These are phyloP conservation scores for Sarcophaga peregrina DNA, from an alignment of 1,140 invertebrate genomes.

Conservation along the genomic window DNA sequence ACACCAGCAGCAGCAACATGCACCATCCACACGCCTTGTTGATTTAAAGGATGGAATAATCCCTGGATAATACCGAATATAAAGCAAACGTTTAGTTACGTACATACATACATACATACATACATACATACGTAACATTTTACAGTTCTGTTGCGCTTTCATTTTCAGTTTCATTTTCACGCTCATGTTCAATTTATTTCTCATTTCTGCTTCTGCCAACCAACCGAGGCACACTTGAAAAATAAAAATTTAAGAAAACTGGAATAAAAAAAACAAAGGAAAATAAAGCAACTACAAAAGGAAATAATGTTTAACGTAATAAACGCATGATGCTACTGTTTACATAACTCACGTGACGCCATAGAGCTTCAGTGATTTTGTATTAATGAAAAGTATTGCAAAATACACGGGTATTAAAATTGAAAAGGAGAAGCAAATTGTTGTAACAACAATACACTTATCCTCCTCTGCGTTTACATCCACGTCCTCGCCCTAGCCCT, in stretches of 20 bases:
- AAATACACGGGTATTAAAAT: neutral
- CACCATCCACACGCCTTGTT: constrained; percentile 25
- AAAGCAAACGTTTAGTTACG: constrained; percentile 8
- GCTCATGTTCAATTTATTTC: neutral
- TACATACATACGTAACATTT: neutral
- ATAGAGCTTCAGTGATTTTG: constrained; percentile 47
- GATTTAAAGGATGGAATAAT: constrained; percentile 42
- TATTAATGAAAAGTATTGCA: constrained; percentile 55
- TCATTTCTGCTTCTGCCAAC: neutral
- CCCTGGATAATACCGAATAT: constrained; percentile 44
- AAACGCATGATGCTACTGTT: constrained; percentile 53
- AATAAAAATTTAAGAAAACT: constrained; percentile 30
- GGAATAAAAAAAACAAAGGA: neutral
- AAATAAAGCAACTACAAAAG: constrained; percentile 17
- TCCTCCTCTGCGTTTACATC: no score
- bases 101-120: no score
- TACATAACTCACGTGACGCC: constrained; percentile 59
- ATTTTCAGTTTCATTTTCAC: neutral
- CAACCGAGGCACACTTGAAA: constrained; percentile 15
- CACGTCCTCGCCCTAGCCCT: no score
- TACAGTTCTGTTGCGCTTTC: neutral
- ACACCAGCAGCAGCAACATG: constrained; percentile 8
- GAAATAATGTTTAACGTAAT: neutral
- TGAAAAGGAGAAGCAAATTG: no score
- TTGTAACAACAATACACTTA: no score